Evolutionary conservation across 2,113 vertebrate genomes (phyloP), one percentile per base, ranked within the genome.

Genomic region (Camelus dromedarius): DNA sequence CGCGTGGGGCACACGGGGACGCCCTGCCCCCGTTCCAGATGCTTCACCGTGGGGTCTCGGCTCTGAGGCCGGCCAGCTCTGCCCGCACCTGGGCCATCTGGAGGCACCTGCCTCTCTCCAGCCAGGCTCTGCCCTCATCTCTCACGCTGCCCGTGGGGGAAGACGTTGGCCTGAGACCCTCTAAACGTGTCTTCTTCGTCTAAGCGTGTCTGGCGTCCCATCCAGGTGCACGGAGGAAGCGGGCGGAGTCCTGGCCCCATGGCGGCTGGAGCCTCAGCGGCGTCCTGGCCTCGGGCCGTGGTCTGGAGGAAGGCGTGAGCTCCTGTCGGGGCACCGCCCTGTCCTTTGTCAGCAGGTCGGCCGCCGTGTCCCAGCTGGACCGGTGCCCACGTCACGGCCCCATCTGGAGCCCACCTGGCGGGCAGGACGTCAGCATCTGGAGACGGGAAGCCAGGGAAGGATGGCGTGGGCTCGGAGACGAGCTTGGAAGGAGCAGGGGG

Each of bases 81-180:
- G 30, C 54, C 28, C 16, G 22, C 24, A 6, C 64, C 35, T 70
- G 32, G 28, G 19, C 35, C 13, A 3, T 22, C 48, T 54, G 1
- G 30, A 38, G 13, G 13, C 46, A 15, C 46, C 6, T 42, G 22
- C 35, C 32, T 38, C 24, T 10, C 24, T 83, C 9, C 14, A 5
- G 11, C 11, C 76, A 24, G 16, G 6, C 50, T 82, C 64, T 54
- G 50, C n/a, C 19, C 50, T 77, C 11, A 19, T 32, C 52, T 35
- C 9, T 42, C 28, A 72, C 0, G 4, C 28, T 46, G 4, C 10
- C 12, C 35, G 10, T 0, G 11, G 9, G 0, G 52, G 3, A 13
- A 75, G 35, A 50, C 1, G 32, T 11, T 56, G 5, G 6, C 6
- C 19, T 42, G 18, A 46, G 28, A 86, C 26, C 32, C 8, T 20